Conservation (phyloP, 1,140 invertebrate species). For the Andricus grossulariae region DNA sequence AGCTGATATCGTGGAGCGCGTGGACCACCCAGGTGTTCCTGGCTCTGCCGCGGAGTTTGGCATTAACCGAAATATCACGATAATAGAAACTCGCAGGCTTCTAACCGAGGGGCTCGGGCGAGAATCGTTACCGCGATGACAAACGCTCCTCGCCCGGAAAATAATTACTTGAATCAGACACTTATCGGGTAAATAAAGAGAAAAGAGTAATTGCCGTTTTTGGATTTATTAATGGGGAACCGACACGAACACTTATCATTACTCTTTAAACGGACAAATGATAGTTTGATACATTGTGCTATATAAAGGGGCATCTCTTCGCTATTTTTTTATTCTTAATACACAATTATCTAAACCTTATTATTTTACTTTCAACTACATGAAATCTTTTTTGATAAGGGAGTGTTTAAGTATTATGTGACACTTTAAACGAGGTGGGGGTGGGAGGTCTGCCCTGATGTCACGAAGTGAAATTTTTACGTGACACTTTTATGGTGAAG, state of each 20-base stretch:
- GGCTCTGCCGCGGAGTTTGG: conserved; percentile 37
- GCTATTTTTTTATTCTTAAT: no score
- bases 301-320: no score
- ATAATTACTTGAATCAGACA: conserved; percentile 30
- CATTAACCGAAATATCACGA: conserved; percentile 51
- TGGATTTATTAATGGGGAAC: not conserved
- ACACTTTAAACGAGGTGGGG: no score
- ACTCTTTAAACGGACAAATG: not conserved
- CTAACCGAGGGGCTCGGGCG: not conserved
- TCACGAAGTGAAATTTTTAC: no score
- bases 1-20: conserved; percentile 66
- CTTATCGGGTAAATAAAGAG: conserved; percentile 20
- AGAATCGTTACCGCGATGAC: conserved; percentile 4
- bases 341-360: no score
- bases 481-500: no score
- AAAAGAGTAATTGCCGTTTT: conserved; percentile 11
- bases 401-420: no score
- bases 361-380: no score
- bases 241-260: not conserved
- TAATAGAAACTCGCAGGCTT: conserved; percentile 41
- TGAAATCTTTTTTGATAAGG: no score
- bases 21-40: conserved; percentile 73
- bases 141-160: conserved; percentile 18
- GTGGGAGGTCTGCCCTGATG: no score
- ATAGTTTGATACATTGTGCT: not conserved